A percentile compares a stretch with the other conserved stretches of the same genome.
Evolutionary conservation across 1,140 invertebrate species (phyloP).

Genomic region (Campoletis sonorensis): DNA sequence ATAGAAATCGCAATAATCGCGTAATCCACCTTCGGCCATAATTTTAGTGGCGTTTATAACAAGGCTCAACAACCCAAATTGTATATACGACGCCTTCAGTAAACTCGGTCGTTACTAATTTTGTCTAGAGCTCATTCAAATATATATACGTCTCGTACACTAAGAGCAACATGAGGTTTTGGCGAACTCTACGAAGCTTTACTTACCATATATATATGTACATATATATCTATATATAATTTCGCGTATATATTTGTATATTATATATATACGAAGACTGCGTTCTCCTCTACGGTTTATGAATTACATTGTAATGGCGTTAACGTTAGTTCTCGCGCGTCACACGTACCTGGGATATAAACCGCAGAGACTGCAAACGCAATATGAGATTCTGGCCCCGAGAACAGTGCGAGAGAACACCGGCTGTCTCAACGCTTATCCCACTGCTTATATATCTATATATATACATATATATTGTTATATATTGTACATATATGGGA

Average conservation of each 20-base stretch:
- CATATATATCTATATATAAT: background rate
- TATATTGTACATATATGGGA: background rate
- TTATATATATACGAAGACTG: background rate
- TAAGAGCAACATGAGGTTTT: background rate
- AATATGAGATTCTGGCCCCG: slow-evolving; percentile 16
- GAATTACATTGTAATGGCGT: slow-evolving; percentile 62
- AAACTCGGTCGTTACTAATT: background rate
- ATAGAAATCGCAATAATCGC: background rate
- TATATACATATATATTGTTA: no score
- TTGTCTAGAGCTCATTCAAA: background rate
- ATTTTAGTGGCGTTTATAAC: background rate
- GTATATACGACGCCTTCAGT: background rate
- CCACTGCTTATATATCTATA: background rate
- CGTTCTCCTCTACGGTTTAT: slow-evolving; percentile 55
- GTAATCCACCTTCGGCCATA: background rate
- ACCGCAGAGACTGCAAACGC: slow-evolving; percentile 37
- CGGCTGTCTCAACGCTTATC: slow-evolving; percentile 7
- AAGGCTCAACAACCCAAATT: no score
- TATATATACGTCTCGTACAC: background rate
- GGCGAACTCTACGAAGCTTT: background rate
- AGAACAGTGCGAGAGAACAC: background rate
- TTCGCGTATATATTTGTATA: background rate
- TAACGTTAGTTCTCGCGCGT: slow-evolving; percentile 52
- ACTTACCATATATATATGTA: no score
- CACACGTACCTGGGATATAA: background rate